Percentiles rank a stretch among this genome's conserved stretches.
These are phyloP conservation scores for Oreocharis arfaki DNA, from an alignment of 2,113 vertebrate genomes.

Conservation along the genomic window DNA sequence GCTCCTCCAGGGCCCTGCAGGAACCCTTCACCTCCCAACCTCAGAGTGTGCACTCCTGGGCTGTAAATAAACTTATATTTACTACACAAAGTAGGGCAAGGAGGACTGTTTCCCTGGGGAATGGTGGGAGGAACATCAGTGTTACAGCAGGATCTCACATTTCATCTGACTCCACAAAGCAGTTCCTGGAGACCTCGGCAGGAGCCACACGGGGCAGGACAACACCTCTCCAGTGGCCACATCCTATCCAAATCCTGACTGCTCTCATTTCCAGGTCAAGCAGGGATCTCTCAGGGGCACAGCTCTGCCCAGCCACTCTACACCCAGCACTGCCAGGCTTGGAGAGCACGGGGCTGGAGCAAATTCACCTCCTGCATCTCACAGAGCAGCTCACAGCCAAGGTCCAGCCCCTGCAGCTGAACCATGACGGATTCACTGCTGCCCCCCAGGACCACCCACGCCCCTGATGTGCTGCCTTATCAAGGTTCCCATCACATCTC, in stretches of 20 bases:
- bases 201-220: neutral
- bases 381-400: accelerated
- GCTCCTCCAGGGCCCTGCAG: neutral
- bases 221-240: neutral
- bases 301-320: neutral
- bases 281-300: neutral
- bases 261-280: neutral
- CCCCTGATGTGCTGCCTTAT: neutral
- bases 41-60: neutral
- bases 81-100: constrained; percentile 15
- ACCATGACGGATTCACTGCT: neutral
- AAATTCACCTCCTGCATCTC: neutral
- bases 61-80: constrained; percentile 43
- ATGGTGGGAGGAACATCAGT: neutral
- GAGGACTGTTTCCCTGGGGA: neutral
- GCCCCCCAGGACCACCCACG: neutral
- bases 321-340: neutral
- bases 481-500: neutral
- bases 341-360: neutral
- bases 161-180: neutral
- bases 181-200: neutral
- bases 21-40: constrained; percentile 23
- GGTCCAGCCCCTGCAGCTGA: neutral
- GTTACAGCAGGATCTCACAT: neutral
- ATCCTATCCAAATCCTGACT: neutral